A percentile compares a stretch with the other conserved stretches of the same genome.
Conservation (phyloP, 2,113 vertebrate genomes). For the Pterocles gutturalis region DNA sequence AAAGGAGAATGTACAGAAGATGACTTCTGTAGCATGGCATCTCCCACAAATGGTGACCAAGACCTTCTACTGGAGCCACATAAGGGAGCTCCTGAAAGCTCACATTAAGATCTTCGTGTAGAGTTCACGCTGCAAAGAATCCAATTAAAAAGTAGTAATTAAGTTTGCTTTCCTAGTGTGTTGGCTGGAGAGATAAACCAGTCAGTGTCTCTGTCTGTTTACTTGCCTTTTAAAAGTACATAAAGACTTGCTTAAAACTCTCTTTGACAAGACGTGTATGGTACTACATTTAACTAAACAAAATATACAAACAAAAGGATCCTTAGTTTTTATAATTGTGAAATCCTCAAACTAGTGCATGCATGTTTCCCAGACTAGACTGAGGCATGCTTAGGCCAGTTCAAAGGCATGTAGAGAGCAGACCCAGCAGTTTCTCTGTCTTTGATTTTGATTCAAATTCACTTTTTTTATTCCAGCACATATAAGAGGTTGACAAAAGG, state of each 20-base stretch:
- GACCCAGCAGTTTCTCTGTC: slow-evolving; percentile 34
- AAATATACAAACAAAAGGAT: slow-evolving; percentile 26
- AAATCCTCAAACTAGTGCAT: slow-evolving; percentile 48
- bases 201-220: neutral
- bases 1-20: neutral
- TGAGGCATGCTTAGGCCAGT: slow-evolving; percentile 55
- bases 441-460: slow-evolving; percentile 49
- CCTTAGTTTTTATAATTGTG: slow-evolving; percentile 31
- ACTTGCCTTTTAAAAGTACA: neutral
- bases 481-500: neutral
- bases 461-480: neutral
- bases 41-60: neutral
- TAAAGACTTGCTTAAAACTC: neutral
- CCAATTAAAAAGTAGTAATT: slow-evolving; percentile 1
- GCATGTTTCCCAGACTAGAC: neutral
- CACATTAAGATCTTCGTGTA: neutral
- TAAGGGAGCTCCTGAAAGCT: neutral
- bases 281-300: neutral
- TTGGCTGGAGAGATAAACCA: neutral
- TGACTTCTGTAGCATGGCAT: neutral
- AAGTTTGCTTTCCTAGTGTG: neutral
- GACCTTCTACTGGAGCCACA: neutral
- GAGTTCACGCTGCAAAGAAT: neutral
- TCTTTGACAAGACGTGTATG: neutral
- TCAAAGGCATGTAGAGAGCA: slow-evolving; percentile 42